These are phyloP conservation scores for Coranthus polyacanthus DNA, from an alignment of 2,797 vertebrate species.

Conservation along the genomic window DNA sequence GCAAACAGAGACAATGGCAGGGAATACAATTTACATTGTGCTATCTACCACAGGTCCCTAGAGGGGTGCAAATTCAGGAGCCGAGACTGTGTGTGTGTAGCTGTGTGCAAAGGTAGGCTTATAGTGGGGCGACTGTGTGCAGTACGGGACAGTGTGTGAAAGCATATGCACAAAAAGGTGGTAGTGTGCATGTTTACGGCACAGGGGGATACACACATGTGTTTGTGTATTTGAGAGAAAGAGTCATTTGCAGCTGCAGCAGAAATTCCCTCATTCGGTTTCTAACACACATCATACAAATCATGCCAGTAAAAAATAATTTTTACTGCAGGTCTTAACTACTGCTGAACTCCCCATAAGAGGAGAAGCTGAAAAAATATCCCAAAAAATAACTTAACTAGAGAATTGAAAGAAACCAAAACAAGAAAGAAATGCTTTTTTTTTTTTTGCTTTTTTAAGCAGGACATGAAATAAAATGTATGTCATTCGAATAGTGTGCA, in stretches of 20 bases:
- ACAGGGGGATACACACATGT: not conserved
- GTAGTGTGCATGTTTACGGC: slow-evolving; percentile 11
- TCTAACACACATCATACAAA: slow-evolving; percentile 29
- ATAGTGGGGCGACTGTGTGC: not conserved
- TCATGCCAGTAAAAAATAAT: slow-evolving; percentile 11
- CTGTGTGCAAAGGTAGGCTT: slow-evolving; percentile 14
- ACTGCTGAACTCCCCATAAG: not conserved
- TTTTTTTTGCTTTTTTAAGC: not conserved
- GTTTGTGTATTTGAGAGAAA: slow-evolving; percentile 14
- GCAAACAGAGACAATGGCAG: slow-evolving; percentile 75
- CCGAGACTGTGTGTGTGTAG: slow-evolving; percentile 36
- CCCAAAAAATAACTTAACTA: not conserved
- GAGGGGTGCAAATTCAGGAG: slow-evolving; percentile 56
- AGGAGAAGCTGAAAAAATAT: not conserved
- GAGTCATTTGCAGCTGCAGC: slow-evolving; percentile 17
- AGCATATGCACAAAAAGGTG: slow-evolving; percentile 2
- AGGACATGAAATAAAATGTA: not conserved
- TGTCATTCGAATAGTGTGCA: too few relatives aligned
- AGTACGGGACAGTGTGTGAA: not conserved
- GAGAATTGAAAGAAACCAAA: not conserved
- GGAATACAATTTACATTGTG: slow-evolving; percentile 77
- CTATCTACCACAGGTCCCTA: slow-evolving; percentile 56
- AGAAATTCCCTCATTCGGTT: slow-evolving; percentile 7
- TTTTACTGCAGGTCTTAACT: slow-evolving; percentile 8
- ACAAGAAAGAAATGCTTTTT: too few relatives aligned